Evolutionary conservation across 2,797 vertebrate species (phyloP), one percentile per base, ranked within the genome.

Genomic region (Bovichtus variegatus): DNA sequence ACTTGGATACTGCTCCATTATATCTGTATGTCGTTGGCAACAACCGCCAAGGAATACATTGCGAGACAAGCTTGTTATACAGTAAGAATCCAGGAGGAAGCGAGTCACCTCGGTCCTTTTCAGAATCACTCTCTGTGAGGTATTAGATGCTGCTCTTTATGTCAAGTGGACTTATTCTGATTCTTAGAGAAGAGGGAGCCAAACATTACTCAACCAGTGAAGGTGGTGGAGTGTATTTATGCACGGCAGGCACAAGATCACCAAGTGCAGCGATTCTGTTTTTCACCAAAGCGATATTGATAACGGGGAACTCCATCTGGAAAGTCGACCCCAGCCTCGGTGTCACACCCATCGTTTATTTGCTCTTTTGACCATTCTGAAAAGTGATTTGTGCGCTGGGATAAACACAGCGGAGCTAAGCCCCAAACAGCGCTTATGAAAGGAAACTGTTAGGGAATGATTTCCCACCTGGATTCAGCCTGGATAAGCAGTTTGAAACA

Each of bases 381-480:
- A 88, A 92, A 89, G 84, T 87, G 84, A 91, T 91, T 92, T 91
- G 87, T 89, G 85, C 60, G 57, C 34, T 10, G 63, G 79, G 84
- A 86, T 71, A 78, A 89, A 93, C 85, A 67, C 67, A 72, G 89
- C 25, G 41, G 55, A 59, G 82, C 84, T 77, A 79, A 87, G 87
- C 86, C 80, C 72, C 75, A 70, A 88, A 82, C 78, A 77, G 71
- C 54, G 76, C 82, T 92, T 89, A 92, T 91, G 84, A 93, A 89
- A 89, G 87, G 80, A 91, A 91, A 90, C 85, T 86, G 81, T 92
- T 85, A 81, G 79, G 72, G 78, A 89, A 81, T 93, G 85, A 91
- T 92, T 92, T 93, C 89, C 91, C 91, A 92, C 87, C 87, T 91
- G 91, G 89, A 91, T 94, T 92, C 69, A 78, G 85, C 74, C 76